Evolutionary conservation across 2,888 invertebrate genomes (phyloP), one percentile per base, ranked within the genome.

Genomic region (Stratiomys singularior): DNA sequence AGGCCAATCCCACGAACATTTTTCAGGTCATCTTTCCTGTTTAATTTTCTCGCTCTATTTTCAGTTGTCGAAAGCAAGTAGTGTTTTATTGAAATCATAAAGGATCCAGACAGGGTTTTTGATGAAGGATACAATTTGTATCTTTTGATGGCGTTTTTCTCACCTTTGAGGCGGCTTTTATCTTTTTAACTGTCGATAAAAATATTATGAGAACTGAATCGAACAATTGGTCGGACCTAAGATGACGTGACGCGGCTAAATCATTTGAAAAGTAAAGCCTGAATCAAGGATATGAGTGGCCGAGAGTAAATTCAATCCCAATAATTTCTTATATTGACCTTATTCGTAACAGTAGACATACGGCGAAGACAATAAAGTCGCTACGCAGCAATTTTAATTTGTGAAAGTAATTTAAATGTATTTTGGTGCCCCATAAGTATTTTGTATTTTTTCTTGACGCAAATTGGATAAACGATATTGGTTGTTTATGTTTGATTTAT

Each of bases 131-230:
- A 23, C 56, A 37, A 58, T 58, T 23, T 15, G 21, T 23, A 52
- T 28, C 56, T 74, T 60, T 21, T 74, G 60, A 74, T 74, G 23
- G 60, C 37, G 30, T 37, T 74, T 21, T 74, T 74, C 60, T 74
- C 74, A 74, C 74, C 60, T 74, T 60, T 58, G 58, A 18, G 74
- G 74, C 60, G 60, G 60, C 74, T 60, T 56, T 37, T 60, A 60
- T 60, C 27, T 37, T 37, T 56, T 72, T 27, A n/a, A 11, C 28
- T 27, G 52, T 52, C n/a, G 21, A 72, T 56, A 27, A 30, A 56
- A 30, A 72, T 52, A 15, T 58, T 37, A 37, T 15, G 25, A 23
- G 37, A 18, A 46, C 37, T 1, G 15, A n/a, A 7, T 11, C 21
- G 44, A 37, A 44, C 74, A 58, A 74, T 60, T 74, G 74, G 37